Conservation (phyloP, 2,113 vertebrate genomes). For the Larimichthys crocea region DNA sequence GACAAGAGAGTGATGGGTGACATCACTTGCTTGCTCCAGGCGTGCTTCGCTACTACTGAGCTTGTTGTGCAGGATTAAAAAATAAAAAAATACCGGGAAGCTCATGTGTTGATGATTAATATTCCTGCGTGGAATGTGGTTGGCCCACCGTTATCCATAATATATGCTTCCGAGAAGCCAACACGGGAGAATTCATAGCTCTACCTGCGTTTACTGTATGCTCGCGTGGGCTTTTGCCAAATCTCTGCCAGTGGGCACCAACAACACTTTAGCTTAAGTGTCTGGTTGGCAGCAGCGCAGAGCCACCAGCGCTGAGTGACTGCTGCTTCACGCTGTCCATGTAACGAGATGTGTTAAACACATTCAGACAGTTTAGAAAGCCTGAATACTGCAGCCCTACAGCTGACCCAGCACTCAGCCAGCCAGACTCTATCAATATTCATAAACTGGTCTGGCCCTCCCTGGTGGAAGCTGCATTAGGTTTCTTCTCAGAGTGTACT, state of each 20-base stretch:
- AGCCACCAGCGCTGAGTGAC: constrained; percentile 30
- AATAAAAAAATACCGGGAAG: constrained; percentile 14
- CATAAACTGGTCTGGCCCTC: constrained; percentile 64
- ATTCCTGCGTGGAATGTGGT: neutral
- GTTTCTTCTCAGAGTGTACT: constrained; percentile 42
- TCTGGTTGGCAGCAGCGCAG: constrained; percentile 48
- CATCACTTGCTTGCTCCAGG: constrained; percentile 46
- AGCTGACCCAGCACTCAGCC: constrained; percentile 48
- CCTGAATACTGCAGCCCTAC: constrained; percentile 37
- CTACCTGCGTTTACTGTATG: neutral
- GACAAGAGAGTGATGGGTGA: constrained; percentile 55
- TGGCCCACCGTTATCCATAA: neutral
- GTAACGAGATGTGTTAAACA: constrained; percentile 56
- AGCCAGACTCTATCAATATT: constrained; percentile 72
- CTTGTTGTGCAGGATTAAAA: neutral
- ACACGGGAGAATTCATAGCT: neutral
- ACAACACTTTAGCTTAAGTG: constrained; percentile 51
- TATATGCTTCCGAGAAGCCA: constrained; percentile 12
- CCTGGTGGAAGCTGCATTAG: constrained; percentile 59
- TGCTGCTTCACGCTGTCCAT: constrained; percentile 41
- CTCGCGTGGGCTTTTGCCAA: constrained; percentile 22
- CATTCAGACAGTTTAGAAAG: constrained; percentile 45
- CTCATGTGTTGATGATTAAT: constrained; percentile 32
- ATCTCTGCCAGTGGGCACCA: constrained; percentile 64
- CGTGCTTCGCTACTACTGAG: constrained; percentile 16